Conservation (phyloP, 2,888 invertebrate genomes). For the Volucella inflata region DNA sequence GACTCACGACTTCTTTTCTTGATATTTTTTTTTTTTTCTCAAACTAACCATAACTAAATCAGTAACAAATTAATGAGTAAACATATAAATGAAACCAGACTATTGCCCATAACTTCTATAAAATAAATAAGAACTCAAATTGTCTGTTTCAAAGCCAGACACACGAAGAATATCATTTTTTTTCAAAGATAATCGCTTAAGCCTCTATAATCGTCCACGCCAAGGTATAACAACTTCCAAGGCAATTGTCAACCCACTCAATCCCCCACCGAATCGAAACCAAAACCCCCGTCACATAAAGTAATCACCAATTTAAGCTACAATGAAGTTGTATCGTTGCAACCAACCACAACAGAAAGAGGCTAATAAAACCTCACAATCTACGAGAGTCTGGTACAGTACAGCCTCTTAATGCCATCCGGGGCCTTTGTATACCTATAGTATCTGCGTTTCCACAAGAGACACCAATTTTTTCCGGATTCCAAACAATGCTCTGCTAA, state of each 20-base stretch:
- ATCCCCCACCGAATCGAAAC: neutral
- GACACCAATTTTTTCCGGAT: too few relatives aligned
- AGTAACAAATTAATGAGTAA: too few relatives aligned
- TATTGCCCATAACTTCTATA: too few relatives aligned
- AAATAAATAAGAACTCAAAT: neutral
- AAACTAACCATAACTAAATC: too few relatives aligned
- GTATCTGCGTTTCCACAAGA: too few relatives aligned
- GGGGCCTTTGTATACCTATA: neutral
- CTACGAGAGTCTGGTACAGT: neutral
- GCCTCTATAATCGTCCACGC: neutral
- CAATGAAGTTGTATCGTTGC: neutral
- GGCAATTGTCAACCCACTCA: conserved; percentile 1
- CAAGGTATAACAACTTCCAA: neutral
- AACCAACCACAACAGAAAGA: conserved; percentile 19
- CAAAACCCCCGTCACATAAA: neutral
- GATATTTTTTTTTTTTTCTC: too few relatives aligned
- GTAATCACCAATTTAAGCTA: conserved; percentile 17
- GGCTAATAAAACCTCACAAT: neutral
- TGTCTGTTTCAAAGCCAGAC: too few relatives aligned
- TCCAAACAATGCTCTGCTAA: conserved; percentile 56
- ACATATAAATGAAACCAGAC: too few relatives aligned
- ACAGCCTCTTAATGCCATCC: conserved; percentile 28
- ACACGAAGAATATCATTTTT: neutral
- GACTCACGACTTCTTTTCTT: too few relatives aligned
- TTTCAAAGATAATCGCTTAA: neutral